phyloP scores from a whole-genome alignment of 37 sponge, comb jelly and placozoan genomes.

The Trichoplax adhaerens region DNA sequence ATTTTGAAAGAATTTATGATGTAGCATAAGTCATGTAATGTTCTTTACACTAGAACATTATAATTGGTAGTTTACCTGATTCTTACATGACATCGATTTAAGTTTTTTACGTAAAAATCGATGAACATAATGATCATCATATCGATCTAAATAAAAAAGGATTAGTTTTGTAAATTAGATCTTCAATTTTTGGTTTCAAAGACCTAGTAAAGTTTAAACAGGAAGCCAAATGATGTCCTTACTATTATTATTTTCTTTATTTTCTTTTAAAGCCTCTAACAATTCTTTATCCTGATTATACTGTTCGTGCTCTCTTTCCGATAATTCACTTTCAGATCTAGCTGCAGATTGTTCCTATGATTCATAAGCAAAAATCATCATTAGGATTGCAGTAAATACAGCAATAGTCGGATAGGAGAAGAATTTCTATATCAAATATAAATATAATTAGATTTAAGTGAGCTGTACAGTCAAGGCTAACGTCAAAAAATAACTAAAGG shows the following conservation, averaged over 20 bases:
- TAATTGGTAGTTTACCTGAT: conserved; percentile 29
- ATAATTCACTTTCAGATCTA: conserved; percentile 34
- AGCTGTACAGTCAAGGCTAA: too few species aligned
- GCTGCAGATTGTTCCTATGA: conserved; percentile 5
- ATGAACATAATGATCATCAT: conserved; percentile 56
- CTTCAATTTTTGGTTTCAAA: not conserved
- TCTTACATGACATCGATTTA: conserved; percentile 79
- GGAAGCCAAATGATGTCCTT: not conserved
- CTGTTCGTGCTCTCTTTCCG: conserved; percentile 52
- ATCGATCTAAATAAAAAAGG: conserved; percentile 21
- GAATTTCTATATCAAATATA: too few species aligned
- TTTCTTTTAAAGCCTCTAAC: conserved; percentile 66
- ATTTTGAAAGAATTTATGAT: too few species aligned
- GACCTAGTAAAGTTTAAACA: not conserved
- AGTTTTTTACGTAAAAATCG: conserved; percentile 68
- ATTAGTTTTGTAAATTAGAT: too few species aligned
- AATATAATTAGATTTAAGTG: too few species aligned
- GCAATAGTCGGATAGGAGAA: too few species aligned
- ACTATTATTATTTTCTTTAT: conserved; percentile 53
- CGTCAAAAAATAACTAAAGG: too few species aligned
- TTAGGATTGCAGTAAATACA: too few species aligned
- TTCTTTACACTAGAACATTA: not conserved
- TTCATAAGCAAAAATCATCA: too few species aligned
- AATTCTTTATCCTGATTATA: conserved; percentile 55
- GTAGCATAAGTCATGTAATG: not conserved